Base-by-base conservation (phyloP, 2,113 vertebrate species). In the Illadopsis cleaveri region DNA sequence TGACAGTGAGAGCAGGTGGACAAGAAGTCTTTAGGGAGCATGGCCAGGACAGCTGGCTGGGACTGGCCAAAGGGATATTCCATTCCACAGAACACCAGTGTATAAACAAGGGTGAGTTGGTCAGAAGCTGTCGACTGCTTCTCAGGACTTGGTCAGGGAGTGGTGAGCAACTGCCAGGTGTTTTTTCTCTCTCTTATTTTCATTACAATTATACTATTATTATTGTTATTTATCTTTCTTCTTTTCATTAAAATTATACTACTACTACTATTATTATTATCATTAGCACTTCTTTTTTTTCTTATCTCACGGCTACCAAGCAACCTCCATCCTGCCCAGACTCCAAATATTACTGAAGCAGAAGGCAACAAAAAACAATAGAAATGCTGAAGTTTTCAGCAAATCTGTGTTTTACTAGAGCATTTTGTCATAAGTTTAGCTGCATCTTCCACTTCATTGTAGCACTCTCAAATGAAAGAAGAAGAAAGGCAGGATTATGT, bases 71-170 rank as follows among this genome's bases (percentile, higher is more conserved):
- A 82, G 77, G 77, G 45, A 53, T 10, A 37, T 38, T 30, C 7
- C 53, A 45, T 0, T 12, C 15, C 27, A 30, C 16, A 11, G 8
- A 22, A 8, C 24, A 60, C 8, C 51, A 53, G 16, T 9, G 38
- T 3, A 30, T 1, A n/a, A 66, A 53, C 20, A 28, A 35, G 44
- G 25, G 12, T 9, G 4, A 58, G 12, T 0, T 58, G 77, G 28
- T 19, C 44, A 75, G 23, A 60, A n/a, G 1, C 24, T 2, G 0
- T 3, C 0, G 0, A 5, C 4, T 1, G 0, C 53, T 53, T 28
- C 38, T 38, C 1, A 0, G 27, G 44, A 24, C 12, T 45, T 21
- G 33, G 9, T 30, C 37, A 75, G 27, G 37, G 35, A 42, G 11
- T 33, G 37, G 5, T 66, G 44, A 58, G 5, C 51, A 66, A 10